Percentiles rank a stretch among this genome's conserved stretches.
Evolutionary conservation across 2,888 invertebrate species (phyloP).

Genomic region (Bruchidius siliquastri): DNA sequence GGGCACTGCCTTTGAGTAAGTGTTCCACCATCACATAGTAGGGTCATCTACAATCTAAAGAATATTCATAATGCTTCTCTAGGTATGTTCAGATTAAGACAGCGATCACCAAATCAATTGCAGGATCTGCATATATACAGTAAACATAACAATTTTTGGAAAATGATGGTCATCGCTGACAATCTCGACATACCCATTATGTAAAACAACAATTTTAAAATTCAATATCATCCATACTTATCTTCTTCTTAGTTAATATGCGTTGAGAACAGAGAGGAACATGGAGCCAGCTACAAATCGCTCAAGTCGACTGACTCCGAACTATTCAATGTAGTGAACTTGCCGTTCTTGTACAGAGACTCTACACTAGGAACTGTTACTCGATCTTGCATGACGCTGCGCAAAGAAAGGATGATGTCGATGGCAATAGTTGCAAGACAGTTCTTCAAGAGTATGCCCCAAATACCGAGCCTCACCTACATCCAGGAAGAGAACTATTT

Average conservation of each 20-base stretch:
- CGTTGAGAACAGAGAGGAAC: slow-evolving; percentile 18
- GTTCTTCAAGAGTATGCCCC: slow-evolving; percentile 25
- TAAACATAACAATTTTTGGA: no score
- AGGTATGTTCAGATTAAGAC: no score
- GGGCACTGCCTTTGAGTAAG: no score
- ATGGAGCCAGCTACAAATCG: slow-evolving; percentile 17
- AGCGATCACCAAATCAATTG: no score
- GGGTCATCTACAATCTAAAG: no score
- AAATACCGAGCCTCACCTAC: slow-evolving; percentile 23
- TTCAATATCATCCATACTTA: no score
- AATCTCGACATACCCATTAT: no score
- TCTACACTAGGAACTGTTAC: slow-evolving; percentile 9
- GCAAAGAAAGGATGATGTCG: slow-evolving; percentile 11
- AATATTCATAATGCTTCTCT: no score
- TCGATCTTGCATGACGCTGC: slow-evolving; percentile 17
- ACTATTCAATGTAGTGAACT: slow-evolving; percentile 19
- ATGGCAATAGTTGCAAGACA: slow-evolving; percentile 14
- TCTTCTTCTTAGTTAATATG: slow-evolving; percentile 14
- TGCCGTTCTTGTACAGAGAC: slow-evolving; percentile 16
- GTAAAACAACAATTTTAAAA: no score
- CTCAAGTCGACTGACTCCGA: slow-evolving; percentile 25
- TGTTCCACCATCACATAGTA: no score
- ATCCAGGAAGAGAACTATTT: slow-evolving; percentile 20
- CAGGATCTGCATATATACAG: no score
- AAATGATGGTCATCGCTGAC: no score